These are phyloP conservation scores for Crypturellus tataupa DNA, from an alignment of 2,797 vertebrate genomes.

Conservation along the genomic window DNA sequence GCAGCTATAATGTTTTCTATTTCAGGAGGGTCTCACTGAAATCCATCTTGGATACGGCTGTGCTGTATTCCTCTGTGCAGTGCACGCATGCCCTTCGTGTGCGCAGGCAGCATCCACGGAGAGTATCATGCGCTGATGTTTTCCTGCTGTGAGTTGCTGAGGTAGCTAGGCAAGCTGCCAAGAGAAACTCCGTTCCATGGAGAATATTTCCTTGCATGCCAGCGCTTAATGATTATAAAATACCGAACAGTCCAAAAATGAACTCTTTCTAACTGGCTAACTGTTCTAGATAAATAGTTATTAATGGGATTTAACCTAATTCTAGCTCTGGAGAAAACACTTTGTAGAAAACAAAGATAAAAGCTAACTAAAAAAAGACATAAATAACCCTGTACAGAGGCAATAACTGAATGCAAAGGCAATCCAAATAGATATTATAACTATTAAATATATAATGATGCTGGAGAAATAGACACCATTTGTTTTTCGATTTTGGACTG, in stretches of 20 bases:
- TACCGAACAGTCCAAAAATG: not conserved
- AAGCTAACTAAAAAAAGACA: constrained; percentile 8
- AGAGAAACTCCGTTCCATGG: not conserved
- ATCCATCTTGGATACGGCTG: not conserved
- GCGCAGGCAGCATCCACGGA: not conserved
- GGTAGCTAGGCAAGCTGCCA: constrained; percentile 16
- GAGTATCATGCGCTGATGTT: not conserved
- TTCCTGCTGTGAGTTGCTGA: not conserved
- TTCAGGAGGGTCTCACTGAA: not conserved
- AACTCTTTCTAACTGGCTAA: constrained; percentile 20
- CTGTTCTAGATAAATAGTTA: not conserved
- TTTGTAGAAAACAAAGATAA: constrained; percentile 1
- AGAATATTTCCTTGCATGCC: not conserved
- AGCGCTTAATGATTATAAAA: constrained; percentile 16
- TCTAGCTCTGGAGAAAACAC: not conserved
- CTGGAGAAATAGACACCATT: not conserved
- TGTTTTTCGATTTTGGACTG: not conserved
- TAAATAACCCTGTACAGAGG: not conserved
- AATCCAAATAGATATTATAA: not conserved
- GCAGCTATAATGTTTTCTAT: not conserved
- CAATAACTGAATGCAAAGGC: not conserved
- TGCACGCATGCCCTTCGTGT: too few relatives aligned
- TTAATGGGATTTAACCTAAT: constrained; percentile 37
- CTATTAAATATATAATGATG: not conserved
- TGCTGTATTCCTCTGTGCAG: not conserved